Base-by-base conservation (phyloP, 2,113 vertebrate genomes). In the Rhinoderma darwinii region DNA sequence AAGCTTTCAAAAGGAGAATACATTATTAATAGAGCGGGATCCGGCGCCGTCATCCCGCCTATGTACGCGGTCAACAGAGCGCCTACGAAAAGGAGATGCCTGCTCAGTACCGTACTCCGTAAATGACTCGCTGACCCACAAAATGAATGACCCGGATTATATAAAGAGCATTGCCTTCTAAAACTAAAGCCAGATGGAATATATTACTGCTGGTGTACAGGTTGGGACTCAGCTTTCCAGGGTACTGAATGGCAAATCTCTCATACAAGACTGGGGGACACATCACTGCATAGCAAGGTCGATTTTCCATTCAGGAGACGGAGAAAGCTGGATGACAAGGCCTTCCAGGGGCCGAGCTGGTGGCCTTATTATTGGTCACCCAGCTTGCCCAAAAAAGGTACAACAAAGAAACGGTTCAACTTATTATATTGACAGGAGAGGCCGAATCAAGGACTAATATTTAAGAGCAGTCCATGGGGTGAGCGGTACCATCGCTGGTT, bases 11-110 rank as follows among this genome's bases (percentile, higher is more conserved):
- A 82, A 63, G 18, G 1, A 5, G 12, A 27, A 81, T 61, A 37
- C 50, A 61, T 81, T 81, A 81, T 81, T 61, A 81, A 61, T 81
- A 78, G 5, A 12, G 75, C 39, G 25, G 41, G 4, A 76, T n/a
- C 32, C 41, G 1, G 59, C 47, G 27, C 11, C 30, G 37, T 18
- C 50, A 22, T 61, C 54, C 50, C 35, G 6, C 35, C 22, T 11
- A 4, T 8, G 68, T 39, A 72, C 35, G 5, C 4, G 18, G 17
- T 20, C 68, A 72, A 14, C 68, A 15, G 25, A 17, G 35, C 18
- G 32, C n/a, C 47, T 35, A 1, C 76, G 11, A 56, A 79, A 14
- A 20, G 22, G 12, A 11, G 17, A 3, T 25, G 25, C 37, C 37
- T 61, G 8, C 78, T 14, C 51, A 22, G 11, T 5, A 32, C 76